Base-by-base conservation (phyloP, 2,113 vertebrate species). In the Oenanthe oenanthe region DNA sequence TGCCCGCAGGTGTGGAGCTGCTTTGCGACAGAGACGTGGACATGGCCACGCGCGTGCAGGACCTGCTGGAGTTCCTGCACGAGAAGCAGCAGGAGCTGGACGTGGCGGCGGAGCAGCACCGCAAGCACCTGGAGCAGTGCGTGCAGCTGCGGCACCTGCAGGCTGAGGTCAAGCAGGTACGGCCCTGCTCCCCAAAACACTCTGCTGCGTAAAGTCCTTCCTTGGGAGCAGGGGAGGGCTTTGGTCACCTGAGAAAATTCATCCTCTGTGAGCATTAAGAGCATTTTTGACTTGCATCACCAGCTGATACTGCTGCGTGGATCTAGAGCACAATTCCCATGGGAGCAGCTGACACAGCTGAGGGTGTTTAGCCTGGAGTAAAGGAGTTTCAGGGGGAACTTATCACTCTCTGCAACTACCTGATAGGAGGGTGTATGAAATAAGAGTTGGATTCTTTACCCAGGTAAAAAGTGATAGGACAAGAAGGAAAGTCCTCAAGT, bases 11-110 rank as follows among this genome's bases (percentile, higher is more conserved):
- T 5, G 99, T 99, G 51, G 99, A 99, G 98, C 97, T 99, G 96
- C 98, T 99, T 7, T 99, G 99, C 4, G 99, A 99, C 86, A 97
- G 99, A 53, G 99, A 99, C 6, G 99, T 99, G 7, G 99, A 99
- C 96, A 99, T 99, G 99, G 99, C 99, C 2, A 99, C 99, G 0
- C 98, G 99, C 4, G 99, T 99, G 20, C 99, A 99, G 97, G 99
- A 99, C 89, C 95, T 99, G 91, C 96, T 99, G 93, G 99, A 99
- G 95, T 99, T 99, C 80, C 99, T 99, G 40, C 99, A 99, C 4
- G 99, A 99, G 95, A 99, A 99, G 95, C 99, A 99, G 94, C 99
- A 99, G 94, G 99, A 99, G 93, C 97, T 99, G 97, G 99, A 99
- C 15, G 15, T 99, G 16, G 99, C 98, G 0, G 99, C 99, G 0